Conservation (phyloP, 2,797 vertebrate species). For the Hydrolagus colliei region DNA sequence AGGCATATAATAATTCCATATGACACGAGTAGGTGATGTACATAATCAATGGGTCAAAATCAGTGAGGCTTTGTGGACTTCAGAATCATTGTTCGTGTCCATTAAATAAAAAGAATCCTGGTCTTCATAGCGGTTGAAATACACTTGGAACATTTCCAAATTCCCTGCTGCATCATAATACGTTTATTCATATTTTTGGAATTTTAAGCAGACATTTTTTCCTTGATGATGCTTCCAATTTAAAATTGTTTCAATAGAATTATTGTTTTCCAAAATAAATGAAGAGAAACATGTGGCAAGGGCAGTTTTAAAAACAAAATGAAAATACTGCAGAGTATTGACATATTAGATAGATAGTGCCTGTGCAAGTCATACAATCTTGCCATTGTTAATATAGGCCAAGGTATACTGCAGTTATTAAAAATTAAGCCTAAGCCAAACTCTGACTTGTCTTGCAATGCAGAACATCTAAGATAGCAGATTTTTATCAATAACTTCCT, state of each 20-base stretch:
- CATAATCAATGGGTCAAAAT: too few species aligned
- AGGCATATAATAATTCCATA: too few species aligned
- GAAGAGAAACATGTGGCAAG: neutral
- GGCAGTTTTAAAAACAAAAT: neutral
- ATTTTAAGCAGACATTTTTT: too few species aligned
- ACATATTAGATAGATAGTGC: neutral
- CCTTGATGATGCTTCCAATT: too few species aligned
- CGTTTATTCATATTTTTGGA: too few species aligned
- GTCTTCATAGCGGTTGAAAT: too few species aligned
- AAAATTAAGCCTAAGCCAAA: slow-evolving; percentile 5
- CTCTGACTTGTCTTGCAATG: neutral
- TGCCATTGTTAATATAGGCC: neutral
- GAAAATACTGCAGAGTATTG: neutral
- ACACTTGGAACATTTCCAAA: too few species aligned
- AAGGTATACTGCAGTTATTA: neutral
- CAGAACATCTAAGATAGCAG: neutral
- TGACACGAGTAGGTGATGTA: too few species aligned
- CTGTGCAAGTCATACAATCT: neutral
- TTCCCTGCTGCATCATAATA: too few species aligned
- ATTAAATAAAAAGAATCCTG: too few species aligned
- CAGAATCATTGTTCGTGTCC: too few species aligned
- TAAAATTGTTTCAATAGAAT: neutral
- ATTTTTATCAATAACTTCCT: neutral
- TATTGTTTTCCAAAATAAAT: neutral
- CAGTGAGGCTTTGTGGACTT: too few species aligned